Conservation (phyloP, 2,113 vertebrate species). For the Lanius ludovicianus region DNA sequence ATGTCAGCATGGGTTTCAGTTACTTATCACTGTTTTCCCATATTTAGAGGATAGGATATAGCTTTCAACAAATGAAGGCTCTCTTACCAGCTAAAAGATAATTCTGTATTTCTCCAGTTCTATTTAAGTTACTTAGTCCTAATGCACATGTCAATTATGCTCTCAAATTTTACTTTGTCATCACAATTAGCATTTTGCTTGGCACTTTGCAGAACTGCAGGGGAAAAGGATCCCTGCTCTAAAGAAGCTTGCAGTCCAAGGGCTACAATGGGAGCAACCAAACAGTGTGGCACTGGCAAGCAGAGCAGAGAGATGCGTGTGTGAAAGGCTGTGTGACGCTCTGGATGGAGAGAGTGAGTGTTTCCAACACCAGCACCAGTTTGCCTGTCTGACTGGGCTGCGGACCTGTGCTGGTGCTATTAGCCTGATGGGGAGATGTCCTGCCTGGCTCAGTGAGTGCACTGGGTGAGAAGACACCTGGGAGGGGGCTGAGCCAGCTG, state of each 20-base stretch:
- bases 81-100: neutral
- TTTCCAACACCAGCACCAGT: neutral
- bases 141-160: neutral
- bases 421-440: neutral
- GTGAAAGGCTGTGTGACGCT: neutral
- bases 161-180: neutral
- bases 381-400: neutral
- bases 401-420: neutral
- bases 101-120: neutral
- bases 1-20: neutral
- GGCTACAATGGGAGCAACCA: neutral
- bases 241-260: neutral
- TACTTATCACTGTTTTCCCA: neutral
- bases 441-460: neutral
- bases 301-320: neutral
- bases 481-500: neutral
- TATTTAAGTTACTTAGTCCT: neutral
- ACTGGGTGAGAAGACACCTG: neutral
- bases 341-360: fast-evolving
- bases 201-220: neutral
- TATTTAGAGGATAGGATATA: neutral
- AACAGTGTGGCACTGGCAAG: neutral
- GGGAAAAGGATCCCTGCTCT: neutral
- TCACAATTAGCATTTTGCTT: neutral
- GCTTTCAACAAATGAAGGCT: neutral